A percentile compares a stretch with the other conserved stretches of the same genome.
phyloP scores from a whole-genome alignment of 2,888 invertebrate species.

The Trachelus iudaicus region DNA sequence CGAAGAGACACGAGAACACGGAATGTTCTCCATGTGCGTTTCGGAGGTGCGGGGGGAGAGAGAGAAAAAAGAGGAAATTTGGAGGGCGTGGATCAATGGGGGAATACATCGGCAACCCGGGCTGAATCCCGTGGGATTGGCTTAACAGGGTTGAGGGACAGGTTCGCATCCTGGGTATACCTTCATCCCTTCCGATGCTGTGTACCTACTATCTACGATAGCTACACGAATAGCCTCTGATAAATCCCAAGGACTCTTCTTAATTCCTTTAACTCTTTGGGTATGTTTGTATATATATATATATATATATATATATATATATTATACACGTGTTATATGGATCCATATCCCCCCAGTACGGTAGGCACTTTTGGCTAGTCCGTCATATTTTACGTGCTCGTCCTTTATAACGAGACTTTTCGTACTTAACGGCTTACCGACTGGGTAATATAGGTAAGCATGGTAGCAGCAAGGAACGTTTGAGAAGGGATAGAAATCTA shows the following conservation, averaged over 20 bases:
- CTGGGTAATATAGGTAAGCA: background rate
- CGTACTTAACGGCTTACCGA: background rate
- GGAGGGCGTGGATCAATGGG: background rate
- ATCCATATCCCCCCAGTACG: background rate
- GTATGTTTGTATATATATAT: background rate
- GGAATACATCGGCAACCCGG: background rate
- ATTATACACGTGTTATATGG: background rate
- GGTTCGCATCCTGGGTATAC: background rate
- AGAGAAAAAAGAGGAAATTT: background rate
- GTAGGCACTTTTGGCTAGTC: background rate
- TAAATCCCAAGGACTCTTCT: background rate
- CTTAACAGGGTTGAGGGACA: constrained; percentile 18
- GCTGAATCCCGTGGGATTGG: constrained; percentile 19
- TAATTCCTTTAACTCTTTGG: background rate
- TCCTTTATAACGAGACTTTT: background rate
- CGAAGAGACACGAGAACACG: background rate
- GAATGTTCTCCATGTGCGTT: background rate
- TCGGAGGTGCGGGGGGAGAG: background rate
- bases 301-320: background rate
- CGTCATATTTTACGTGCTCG: background rate
- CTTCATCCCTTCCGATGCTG: background rate
- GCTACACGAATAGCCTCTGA: background rate
- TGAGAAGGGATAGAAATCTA: background rate
- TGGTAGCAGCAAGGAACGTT: background rate
- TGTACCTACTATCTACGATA: background rate